phyloP scores from a whole-genome alignment of 2,888 invertebrate species.

The Lepidocyrtinus sp. region DNA sequence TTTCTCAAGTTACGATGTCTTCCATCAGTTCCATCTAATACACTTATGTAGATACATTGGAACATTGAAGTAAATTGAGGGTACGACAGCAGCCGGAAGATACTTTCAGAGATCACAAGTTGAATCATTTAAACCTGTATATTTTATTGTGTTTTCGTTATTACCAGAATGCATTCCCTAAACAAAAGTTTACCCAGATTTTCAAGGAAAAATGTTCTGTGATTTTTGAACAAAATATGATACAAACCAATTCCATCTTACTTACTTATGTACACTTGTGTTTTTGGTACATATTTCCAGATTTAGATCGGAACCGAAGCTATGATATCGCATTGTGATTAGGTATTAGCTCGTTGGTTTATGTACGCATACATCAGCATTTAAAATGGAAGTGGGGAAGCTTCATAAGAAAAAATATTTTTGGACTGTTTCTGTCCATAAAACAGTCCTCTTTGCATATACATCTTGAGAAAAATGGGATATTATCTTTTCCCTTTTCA shows the following conservation, averaged over 20 bases:
- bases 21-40: neutral
- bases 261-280: no score
- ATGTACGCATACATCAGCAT: constrained; percentile 16
- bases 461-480: neutral
- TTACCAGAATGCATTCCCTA: constrained; percentile 19
- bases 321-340: constrained; percentile 28
- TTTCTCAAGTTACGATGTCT: constrained; percentile 27
- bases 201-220: constrained; percentile 25
- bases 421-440: no score
- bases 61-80: no score
- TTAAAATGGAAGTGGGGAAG: neutral
- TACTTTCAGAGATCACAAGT: neutral
- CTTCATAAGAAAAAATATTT: neutral
- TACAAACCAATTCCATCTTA: neutral
- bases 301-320: constrained; percentile 8
- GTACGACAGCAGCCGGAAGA: constrained; percentile 8
- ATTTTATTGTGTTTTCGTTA: constrained; percentile 29
- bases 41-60: neutral
- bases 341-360: constrained; percentile 4
- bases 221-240: constrained; percentile 15
- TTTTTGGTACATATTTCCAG: constrained; percentile 34
- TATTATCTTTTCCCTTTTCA: neutral
- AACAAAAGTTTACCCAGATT: constrained; percentile 34
- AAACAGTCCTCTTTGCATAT: neutral
- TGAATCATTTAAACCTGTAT: constrained; percentile 31